Evolutionary conservation across 2,888 invertebrate species (phyloP), one percentile per base, ranked within the genome.

Genomic region (Azorinus chamasolen): DNA sequence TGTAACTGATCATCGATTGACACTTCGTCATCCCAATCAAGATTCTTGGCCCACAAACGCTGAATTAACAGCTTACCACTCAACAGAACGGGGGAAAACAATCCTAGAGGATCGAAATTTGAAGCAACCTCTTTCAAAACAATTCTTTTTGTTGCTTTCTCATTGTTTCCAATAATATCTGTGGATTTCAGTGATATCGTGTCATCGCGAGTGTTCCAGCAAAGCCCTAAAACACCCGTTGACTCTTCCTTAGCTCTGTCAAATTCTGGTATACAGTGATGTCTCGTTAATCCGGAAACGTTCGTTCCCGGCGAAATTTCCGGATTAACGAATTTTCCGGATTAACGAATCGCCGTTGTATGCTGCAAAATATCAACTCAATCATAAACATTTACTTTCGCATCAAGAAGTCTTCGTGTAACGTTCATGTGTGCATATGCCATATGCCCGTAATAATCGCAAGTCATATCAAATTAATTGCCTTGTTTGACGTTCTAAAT

Each of bases 1-100:
- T 3, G 3, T 10, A 14, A 1, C 6, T 3, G n/a, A 14, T 57
- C 57, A 10, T 32, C 39, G 18, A 1, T 3, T n/a, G 20, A 5
- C 1, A 66, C 16, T 4, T 18, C 12, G 32, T 45, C 48, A 24
- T 66, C 57, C 66, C 66, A 66, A 2, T 58, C 66, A 3, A 46
- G 45, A 5, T 37, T 1, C 46, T 48, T 57, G 16, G 1, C 27
- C 57, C 66, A 66, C 20, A 66, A n/a, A 10, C 1, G 16, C 14
- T 66, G 57, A 5, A 57, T 3, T 3, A 66, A 24, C 41, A 66
- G 2, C 20, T 66, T 66, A 14, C 66, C 66, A 12, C 37, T 1
- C 18, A 66, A 37, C 1, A 48, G 5, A n/a, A 57, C 39, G 22
- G 66, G 66, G 14, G 48, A 22, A 53, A 62, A 50, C 50, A 62